A percentile compares a stretch with the other conserved stretches of the same genome.
Evolutionary conservation across 2,797 vertebrate genomes (phyloP).

Genomic region (Eulemur rubriventer): DNA sequence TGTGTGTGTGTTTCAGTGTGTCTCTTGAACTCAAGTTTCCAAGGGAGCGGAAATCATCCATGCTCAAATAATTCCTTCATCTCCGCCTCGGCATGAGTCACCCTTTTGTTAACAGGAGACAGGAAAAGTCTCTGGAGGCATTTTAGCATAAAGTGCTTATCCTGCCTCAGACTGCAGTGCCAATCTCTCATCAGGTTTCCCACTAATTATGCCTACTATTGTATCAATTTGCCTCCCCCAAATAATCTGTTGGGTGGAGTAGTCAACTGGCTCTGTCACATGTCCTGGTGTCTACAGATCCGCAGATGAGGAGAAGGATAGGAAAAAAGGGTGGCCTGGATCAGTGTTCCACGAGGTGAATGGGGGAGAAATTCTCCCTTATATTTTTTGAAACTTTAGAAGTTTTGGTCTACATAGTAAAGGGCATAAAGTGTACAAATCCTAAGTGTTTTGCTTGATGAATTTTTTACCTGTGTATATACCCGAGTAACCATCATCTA

Average conservation of each 20-base stretch:
- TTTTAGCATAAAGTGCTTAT: slow-evolving; percentile 59
- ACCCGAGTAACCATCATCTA: neutral
- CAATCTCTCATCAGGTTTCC: slow-evolving; percentile 45
- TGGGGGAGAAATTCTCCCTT: neutral
- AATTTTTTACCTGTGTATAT: neutral
- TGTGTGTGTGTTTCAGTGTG: neutral
- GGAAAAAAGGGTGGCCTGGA: neutral
- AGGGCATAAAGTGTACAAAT: neutral
- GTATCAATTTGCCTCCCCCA: slow-evolving; percentile 10
- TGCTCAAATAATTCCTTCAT: slow-evolving; percentile 66
- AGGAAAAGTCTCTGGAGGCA: slow-evolving; percentile 43
- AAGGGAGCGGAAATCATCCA: slow-evolving; percentile 58
- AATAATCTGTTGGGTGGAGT: neutral
- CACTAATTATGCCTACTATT: slow-evolving; percentile 45
- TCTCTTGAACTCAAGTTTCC: slow-evolving; percentile 48
- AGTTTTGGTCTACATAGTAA: neutral
- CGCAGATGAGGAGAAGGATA: neutral
- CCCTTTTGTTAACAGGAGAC: slow-evolving; percentile 69
- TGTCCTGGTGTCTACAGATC: neutral
- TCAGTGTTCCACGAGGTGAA: neutral
- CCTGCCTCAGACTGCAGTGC: slow-evolving; percentile 31
- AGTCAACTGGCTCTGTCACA: slow-evolving; percentile 7
- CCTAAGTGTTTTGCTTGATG: neutral
- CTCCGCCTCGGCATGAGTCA: slow-evolving; percentile 57
- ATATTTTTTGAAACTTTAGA: neutral